Evolutionary conservation across 92 coral and sea anemone species (phyloP), one percentile per base, ranked within the genome.

Genomic region (Galaxea fascicularis): DNA sequence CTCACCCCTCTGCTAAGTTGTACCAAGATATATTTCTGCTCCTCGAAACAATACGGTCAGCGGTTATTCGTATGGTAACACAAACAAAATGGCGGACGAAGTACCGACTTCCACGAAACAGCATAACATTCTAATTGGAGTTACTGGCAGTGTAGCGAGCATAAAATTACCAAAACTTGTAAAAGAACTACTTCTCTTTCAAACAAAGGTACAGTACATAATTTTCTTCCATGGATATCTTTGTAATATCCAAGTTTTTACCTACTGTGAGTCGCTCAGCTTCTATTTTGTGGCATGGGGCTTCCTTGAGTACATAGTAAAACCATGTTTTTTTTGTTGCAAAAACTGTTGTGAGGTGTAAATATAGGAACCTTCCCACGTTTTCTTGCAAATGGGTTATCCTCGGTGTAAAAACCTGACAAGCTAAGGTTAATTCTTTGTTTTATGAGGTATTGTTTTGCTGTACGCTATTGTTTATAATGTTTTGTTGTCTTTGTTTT

Each of bases 81-180:
- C 30, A n/a, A n/a, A 20, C 62, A 93, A 94, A 74, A 94, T 94
- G 98, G 98, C 95, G 90, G 91, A 79, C 41, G 79, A 28, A 16
- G 73, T 18, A 0, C 20, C 49, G 22, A 16, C 83, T 24, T 0
- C 39, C 49, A 82, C 64, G 31, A 76, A 84, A 17, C 22, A 58
- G 15, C 88, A 75, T 62, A 94, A 96, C 54, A 82, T 96, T 71
- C 88, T 96, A 26, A 78, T 94, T 35, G 98, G 98, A 54, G 98
- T 93, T 12, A 94, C 99, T 25, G 99, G 99, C n/a, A 96, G 99
- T 74, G 99, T 96, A 27, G 99, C 99, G 56, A 53, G 93, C 52
- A 83, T 92, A 29, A 96, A 89, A 54, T 78, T 93, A 31, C 82
- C 93, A 10, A 82, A 82, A 67, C 79, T 96, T 53, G 95, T 96